Evolutionary conservation across 2,113 vertebrate genomes (phyloP).

Genomic region (Eulacestoma nigropectus): DNA sequence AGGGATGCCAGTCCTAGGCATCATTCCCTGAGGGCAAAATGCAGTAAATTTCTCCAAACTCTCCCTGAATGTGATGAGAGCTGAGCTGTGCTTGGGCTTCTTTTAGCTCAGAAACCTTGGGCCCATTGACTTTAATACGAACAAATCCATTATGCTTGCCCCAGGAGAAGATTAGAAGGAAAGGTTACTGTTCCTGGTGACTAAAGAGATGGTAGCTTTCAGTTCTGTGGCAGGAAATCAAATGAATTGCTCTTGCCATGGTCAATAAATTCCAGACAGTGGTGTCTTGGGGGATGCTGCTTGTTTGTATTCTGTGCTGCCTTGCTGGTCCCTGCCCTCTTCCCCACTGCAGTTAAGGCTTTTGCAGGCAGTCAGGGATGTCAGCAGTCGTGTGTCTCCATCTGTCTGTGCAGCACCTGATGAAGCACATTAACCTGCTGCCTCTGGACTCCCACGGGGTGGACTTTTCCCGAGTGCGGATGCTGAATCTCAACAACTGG

Average conservation of each 20-base stretch:
- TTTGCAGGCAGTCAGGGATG: background rate
- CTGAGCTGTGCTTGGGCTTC: background rate
- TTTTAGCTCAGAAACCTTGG: background rate
- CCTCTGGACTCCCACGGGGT: slow-evolving; percentile 90
- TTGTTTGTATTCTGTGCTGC: background rate
- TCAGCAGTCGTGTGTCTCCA: background rate
- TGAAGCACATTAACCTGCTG: slow-evolving; percentile 90
- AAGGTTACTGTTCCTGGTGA: background rate
- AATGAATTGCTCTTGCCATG: background rate
- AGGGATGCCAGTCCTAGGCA: background rate
- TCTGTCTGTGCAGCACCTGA: slow-evolving; percentile 77
- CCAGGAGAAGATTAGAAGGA: background rate
- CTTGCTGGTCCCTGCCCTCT: background rate
- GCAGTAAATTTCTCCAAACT: background rate
- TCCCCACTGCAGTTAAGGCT: background rate
- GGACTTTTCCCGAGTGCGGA: slow-evolving; percentile 92
- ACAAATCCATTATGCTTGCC: background rate
- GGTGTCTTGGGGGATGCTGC: background rate
- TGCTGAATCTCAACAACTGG: slow-evolving; percentile 92
- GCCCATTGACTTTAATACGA: background rate
- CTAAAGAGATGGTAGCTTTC: background rate
- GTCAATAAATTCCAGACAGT: background rate
- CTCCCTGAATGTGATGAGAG: background rate
- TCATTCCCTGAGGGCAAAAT: background rate
- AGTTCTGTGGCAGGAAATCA: background rate